Evolutionary conservation across 1,140 invertebrate genomes (phyloP), one percentile per base, ranked within the genome.

Genomic region (Colletes gigas): DNA sequence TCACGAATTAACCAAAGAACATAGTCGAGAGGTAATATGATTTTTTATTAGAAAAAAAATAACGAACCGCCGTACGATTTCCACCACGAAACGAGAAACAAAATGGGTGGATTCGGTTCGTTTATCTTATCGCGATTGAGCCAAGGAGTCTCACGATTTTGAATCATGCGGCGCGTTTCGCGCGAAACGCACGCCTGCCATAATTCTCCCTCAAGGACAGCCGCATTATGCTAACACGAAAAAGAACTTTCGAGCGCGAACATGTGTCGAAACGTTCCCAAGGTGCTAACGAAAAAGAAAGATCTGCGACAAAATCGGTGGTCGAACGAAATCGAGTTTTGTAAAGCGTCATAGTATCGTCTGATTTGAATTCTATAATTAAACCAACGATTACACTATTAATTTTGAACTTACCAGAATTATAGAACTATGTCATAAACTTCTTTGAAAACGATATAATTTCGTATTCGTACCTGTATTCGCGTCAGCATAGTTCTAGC

Each of bases 101-200:
- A 67, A 65, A 59, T 81, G 47, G 30, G 54, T 59, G 66, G 9
- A 47, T 47, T 47, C 60, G 41, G 44, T n/a, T 71, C 59, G 75
- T 63, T 82, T 84, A 72, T 59, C 57, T 83, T 72, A 84, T 81
- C 71, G 66, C 54, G 63, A 72, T 66, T 17, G 54, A 12, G 7
- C 3, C 39, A 55, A 81, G 50, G 54, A 73, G 67, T n/a, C 0
- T 47, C 12, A 39, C 75, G n/a, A 70, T 65, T 50, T 65, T 47
- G 67, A 30, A 78, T 55, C 30, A 80, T 19, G 76, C 75, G 62
- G 59, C 30, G 52, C 14, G 39, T 71, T 78, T 52, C 60, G 66
- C 62, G 67, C 81, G 44, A 81, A 14, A 30, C 30, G 30, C 30
- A 30, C 30, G 30, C 12, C 44, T 14, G n/a, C 15, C 47, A 17